Percentiles rank a stretch among this genome's conserved stretches.
Conservation (phyloP, 2,888 invertebrate genomes). For the Lithosia quadra region DNA sequence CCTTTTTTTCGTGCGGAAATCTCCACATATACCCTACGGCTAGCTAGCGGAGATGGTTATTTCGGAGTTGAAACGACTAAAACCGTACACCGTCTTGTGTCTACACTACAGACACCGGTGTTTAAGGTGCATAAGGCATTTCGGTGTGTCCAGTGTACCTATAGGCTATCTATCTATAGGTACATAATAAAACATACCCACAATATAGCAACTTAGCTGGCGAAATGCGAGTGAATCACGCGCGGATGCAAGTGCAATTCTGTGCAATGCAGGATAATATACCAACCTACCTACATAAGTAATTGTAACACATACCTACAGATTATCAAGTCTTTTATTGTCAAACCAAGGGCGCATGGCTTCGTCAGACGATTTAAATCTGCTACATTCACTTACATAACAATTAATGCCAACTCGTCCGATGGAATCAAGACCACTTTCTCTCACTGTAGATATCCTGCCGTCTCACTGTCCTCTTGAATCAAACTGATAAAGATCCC, state of each 20-base stretch:
- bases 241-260: too few species aligned
- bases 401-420: constrained; percentile 48
- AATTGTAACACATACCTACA: constrained; percentile 5
- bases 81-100: too few species aligned
- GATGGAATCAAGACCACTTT: constrained; percentile 48
- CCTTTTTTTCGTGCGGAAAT: too few species aligned
- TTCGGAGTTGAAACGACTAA: too few species aligned
- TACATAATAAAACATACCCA: neutral
- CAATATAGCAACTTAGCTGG: neutral
- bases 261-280: neutral
- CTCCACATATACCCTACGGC: too few species aligned
- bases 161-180: too few species aligned
- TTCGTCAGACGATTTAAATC: constrained; percentile 38
- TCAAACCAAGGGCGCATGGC: constrained; percentile 39
- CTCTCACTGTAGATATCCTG: constrained; percentile 35
- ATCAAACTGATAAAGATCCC: constrained; percentile 31
- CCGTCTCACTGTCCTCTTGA: constrained; percentile 25
- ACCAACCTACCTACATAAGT: neutral
- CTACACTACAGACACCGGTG: too few species aligned
- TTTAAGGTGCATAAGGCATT: too few species aligned
- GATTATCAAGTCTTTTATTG: constrained; percentile 43
- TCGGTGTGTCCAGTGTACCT: too few species aligned
- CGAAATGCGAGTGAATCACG: neutral
- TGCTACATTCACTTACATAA: constrained; percentile 51
- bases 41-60: too few species aligned